Evolutionary conservation across 2,888 invertebrate species (phyloP).

Genomic region (Rosalia funebris): DNA sequence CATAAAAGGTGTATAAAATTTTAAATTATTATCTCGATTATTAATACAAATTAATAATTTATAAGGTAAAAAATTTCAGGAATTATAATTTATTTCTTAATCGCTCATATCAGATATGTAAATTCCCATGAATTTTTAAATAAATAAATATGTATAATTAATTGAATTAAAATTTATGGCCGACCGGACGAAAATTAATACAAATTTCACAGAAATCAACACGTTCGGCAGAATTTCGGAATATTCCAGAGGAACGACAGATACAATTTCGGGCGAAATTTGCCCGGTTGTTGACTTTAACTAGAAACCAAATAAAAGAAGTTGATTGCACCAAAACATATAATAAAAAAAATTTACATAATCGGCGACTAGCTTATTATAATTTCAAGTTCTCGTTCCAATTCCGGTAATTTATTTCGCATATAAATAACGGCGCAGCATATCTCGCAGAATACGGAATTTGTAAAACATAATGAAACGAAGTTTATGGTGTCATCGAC

Average conservation of each 20-base stretch:
- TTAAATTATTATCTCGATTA: constrained; percentile 8
- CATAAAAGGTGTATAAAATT: constrained; percentile 5
- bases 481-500: not conserved
- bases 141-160: constrained; percentile 5
- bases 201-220: not conserved
- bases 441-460: not conserved
- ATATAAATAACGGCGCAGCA: not conserved
- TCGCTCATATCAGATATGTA: constrained; percentile 9
- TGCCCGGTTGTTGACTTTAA: constrained; percentile 24
- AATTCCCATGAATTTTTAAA: constrained; percentile 19
- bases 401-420: not conserved
- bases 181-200: constrained; percentile 4
- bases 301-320: constrained; percentile 17
- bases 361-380: constrained; percentile 5
- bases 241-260: not conserved
- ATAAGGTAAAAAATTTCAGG: constrained; percentile 12
- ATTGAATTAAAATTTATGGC: constrained; percentile 14
- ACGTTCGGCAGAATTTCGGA: not conserved
- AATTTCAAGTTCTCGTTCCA: constrained; percentile 17
- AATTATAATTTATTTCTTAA: constrained; percentile 23
- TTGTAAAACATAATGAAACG: not conserved
- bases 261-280: constrained; percentile 3
- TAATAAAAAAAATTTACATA: constrained; percentile 21
- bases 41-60: constrained; percentile 17
- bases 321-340: constrained; percentile 14